These are phyloP conservation scores for Hafferia zeledoni DNA, from an alignment of 2,797 vertebrate species.

Conservation along the genomic window DNA sequence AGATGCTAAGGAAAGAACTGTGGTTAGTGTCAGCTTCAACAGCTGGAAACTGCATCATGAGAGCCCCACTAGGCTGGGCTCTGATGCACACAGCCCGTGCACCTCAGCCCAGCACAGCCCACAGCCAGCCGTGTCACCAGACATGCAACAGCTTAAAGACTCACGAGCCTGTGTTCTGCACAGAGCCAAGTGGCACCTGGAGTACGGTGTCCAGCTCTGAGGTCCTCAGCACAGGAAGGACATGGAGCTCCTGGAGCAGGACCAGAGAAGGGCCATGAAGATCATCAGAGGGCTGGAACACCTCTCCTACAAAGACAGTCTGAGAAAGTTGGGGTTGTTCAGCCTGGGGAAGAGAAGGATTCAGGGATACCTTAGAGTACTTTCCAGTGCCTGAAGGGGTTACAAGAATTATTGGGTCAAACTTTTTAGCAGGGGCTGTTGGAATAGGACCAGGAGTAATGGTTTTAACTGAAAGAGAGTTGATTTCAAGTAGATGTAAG, in stretches of 20 bases:
- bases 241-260: background rate
- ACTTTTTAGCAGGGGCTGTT: background rate
- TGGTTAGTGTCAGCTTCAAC: background rate
- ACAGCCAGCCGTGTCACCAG: rapidly evolving
- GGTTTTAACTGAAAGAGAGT: background rate
- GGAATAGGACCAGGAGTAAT: background rate
- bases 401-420: background rate
- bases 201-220: background rate
- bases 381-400: background rate
- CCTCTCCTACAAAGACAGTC: background rate
- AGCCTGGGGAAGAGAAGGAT: background rate
- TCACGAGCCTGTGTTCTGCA: rapidly evolving
- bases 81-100: background rate
- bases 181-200: rapidly evolving
- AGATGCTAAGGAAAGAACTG: background rate
- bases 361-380: background rate
- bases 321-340: background rate
- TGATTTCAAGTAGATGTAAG: background rate
- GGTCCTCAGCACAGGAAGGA: background rate
- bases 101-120: background rate
- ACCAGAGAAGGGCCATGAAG: background rate
- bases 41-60: rapidly evolving
- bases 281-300: background rate
- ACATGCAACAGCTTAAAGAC: background rate
- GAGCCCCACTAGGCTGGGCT: background rate